Base-by-base conservation (phyloP, 2,113 vertebrate genomes). In the Cochlearius cochlearius region DNA sequence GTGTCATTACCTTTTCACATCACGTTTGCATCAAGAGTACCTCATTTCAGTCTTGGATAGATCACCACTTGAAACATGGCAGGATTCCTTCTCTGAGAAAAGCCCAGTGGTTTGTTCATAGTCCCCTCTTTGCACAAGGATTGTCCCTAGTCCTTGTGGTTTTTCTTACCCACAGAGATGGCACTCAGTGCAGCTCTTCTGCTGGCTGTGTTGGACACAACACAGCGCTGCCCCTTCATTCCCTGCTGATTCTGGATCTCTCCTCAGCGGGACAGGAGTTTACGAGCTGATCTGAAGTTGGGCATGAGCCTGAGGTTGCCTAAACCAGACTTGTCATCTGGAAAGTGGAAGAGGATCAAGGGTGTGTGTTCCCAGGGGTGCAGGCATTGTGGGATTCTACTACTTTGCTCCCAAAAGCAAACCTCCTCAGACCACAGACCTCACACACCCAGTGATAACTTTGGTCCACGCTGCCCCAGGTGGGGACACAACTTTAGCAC, bases 321-420 rank as follows among this genome's bases (percentile, higher is more conserved):
- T 58, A 39, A 77, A 88, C 27, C 27, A 55, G 27, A 36, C 41
- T n/a, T 38, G 18, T 58, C 30, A 30, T 58, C 71, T 30, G 15
- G 20, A 32, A 74, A 52, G 25, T 39, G 11, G 29, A 36, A 86
- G 47, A 79, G n/a, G 21, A 6, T 49, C n/a, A n/a, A n/a, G n/a
- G n/a, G n/a, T 13, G 9, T 23, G 27, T 32, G 7, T 17, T 66
- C 27, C 15, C 36, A 55, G 27, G 10, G 29, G 10, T 25, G 26
- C 16, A 39, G 45, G 10, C 7, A 58, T 15, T 0, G 2, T 20
- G 56, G 11, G 38, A 39, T 45, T 21, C 6, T 71, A 9, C 50
- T 62, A 14, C 29, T 68, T 68, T 25, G 12, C 7, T 69, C 49
- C 53, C 0, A 0, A 83, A 0, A 83, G 30, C 12, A 79, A 79